These are phyloP conservation scores for Chrysomela aeneicollis DNA, from an alignment of 2,888 invertebrate genomes.

Conservation along the genomic window DNA sequence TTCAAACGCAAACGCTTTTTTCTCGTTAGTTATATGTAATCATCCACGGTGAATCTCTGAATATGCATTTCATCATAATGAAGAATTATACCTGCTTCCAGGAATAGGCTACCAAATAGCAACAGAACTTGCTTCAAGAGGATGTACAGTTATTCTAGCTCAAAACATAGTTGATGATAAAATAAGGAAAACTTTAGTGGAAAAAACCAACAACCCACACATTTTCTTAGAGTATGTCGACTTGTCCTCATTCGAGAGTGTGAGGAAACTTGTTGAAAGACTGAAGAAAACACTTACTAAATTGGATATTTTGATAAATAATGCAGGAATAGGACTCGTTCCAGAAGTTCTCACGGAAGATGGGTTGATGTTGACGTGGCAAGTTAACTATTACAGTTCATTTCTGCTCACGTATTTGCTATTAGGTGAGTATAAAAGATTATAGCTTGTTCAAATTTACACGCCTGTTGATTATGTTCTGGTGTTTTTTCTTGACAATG, in stretches of 20 bases:
- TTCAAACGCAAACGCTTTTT: no score
- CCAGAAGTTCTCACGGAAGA: slow-evolving; percentile 62
- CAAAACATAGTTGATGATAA: neutral
- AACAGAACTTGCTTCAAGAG: slow-evolving; percentile 2
- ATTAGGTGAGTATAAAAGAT: slow-evolving; percentile 55
- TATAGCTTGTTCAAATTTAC: no score
- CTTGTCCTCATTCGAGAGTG: slow-evolving; percentile 64
- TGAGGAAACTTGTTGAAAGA: slow-evolving; percentile 68
- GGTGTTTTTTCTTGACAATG: no score
- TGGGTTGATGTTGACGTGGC: slow-evolving; percentile 70
- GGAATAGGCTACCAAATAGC: neutral
- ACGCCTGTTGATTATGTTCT: no score
- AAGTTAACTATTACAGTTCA: slow-evolving; percentile 74
- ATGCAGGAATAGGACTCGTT: slow-evolving; percentile 69
- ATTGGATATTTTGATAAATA: slow-evolving; percentile 71
- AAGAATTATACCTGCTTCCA: no score
- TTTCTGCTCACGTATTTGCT: slow-evolving; percentile 75
- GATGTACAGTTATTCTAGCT: neutral
- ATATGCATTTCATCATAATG: no score
- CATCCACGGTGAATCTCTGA: no score
- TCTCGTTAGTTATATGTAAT: no score
- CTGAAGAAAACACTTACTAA: no score
- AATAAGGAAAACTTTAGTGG: neutral
- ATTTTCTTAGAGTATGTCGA: slow-evolving; percentile 62
- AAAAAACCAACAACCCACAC: slow-evolving; percentile 51